Evolutionary conservation across 2,113 vertebrate species (phyloP).

Genomic region (Agapornis roseicollis): DNA sequence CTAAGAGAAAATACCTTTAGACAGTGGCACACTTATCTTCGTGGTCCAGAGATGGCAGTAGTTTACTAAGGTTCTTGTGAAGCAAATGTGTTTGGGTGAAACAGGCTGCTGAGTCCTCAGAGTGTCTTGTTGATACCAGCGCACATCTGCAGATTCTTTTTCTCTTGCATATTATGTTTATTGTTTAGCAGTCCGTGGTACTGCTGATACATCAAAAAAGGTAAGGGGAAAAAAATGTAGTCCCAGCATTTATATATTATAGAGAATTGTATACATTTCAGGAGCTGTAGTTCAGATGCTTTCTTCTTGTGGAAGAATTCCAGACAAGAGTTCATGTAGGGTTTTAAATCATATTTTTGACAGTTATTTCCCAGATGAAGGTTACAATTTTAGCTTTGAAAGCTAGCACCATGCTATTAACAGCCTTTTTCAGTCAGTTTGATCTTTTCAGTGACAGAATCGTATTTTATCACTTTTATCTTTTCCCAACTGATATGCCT

Average conservation of each 20-base stretch:
- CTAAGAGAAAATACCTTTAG: neutral
- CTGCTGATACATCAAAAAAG: neutral
- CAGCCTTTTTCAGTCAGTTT: neutral
- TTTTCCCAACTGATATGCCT: neutral
- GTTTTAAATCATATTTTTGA: neutral
- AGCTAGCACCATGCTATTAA: neutral
- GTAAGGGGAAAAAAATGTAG: neutral
- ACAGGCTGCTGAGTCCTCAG: neutral
- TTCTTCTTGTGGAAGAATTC: neutral
- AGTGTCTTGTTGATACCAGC: neutral
- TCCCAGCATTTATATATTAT: neutral
- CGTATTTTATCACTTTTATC: neutral
- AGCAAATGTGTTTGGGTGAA: neutral
- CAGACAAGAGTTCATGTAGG: neutral
- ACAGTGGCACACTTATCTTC: fast-evolving
- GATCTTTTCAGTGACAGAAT: neutral
- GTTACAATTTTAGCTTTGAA: neutral
- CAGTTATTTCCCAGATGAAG: neutral
- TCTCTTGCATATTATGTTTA: neutral
- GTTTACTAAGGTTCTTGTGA: neutral
- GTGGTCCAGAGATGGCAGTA: neutral
- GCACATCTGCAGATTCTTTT: neutral
- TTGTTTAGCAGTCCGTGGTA: neutral
- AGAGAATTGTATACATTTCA: neutral
- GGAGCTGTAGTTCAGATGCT: neutral